These are phyloP conservation scores for Catagonus wagneri DNA, from an alignment of 2,113 vertebrate species.

Conservation along the genomic window DNA sequence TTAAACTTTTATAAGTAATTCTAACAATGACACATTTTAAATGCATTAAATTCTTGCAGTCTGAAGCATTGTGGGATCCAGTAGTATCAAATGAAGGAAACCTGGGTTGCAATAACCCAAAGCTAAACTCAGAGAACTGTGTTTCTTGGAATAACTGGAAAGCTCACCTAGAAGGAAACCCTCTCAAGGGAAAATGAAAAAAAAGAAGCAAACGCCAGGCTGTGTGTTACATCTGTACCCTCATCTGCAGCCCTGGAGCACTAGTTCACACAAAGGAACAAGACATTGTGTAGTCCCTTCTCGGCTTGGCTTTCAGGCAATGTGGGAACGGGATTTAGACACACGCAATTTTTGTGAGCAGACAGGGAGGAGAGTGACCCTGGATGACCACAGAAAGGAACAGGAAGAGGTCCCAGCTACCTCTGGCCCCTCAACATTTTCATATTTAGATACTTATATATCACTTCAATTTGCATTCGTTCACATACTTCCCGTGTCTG, in stretches of 20 bases:
- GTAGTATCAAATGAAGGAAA: not conserved
- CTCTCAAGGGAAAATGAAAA: not conserved
- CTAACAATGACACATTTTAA: constrained; percentile 3
- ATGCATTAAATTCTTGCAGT: not conserved
- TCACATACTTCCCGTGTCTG: not conserved
- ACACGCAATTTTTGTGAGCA: not conserved
- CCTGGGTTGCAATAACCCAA: not conserved
- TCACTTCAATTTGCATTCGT: not conserved
- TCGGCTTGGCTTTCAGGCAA: not conserved
- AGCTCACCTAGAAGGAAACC: not conserved
- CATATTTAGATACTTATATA: not conserved
- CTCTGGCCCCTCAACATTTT: not conserved
- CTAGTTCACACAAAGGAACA: not conserved
- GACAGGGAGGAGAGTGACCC: not conserved
- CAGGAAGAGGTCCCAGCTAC: not conserved
- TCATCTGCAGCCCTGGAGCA: not conserved
- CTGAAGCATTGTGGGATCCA: not conserved
- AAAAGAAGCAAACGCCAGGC: not conserved
- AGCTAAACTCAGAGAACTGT: not conserved
- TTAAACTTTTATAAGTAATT: not conserved
- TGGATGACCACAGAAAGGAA: not conserved
- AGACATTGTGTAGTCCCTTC: not conserved
- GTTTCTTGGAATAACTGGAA: not conserved
- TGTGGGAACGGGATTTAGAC: not conserved
- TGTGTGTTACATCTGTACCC: not conserved